Percentiles rank a stretch among this genome's conserved stretches.
Conservation (phyloP, 2,113 vertebrate genomes). For the Amblyopsis rosae region DNA sequence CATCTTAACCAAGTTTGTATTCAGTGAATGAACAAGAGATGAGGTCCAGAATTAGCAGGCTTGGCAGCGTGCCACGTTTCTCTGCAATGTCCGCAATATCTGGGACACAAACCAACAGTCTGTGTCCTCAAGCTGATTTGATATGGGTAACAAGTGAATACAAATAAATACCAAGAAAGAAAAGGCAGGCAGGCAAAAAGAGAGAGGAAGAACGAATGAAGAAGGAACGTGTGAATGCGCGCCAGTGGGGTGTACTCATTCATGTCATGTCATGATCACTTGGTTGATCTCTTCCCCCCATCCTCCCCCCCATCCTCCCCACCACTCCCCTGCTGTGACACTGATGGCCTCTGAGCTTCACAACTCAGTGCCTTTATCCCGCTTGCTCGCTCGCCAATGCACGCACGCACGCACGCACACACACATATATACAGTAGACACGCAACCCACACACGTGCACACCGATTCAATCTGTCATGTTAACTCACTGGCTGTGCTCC, state of each 20-base stretch:
- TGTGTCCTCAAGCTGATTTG: slow-evolving; percentile 19
- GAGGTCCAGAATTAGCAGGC: slow-evolving; percentile 28
- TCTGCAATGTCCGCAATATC: slow-evolving; percentile 12
- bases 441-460: slow-evolving; percentile 11
- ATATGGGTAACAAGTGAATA: slow-evolving; percentile 22
- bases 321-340: slow-evolving; percentile 21
- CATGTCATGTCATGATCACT: slow-evolving; percentile 32
- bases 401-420: neutral
- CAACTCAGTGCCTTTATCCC: slow-evolving; percentile 16
- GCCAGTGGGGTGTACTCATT: slow-evolving; percentile 25
- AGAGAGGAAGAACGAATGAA: neutral
- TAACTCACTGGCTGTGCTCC: slow-evolving; percentile 47
- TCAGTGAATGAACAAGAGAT: slow-evolving; percentile 33
- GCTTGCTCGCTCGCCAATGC: neutral
- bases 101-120: slow-evolving; percentile 18
- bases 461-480: slow-evolving; percentile 21
- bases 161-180: slow-evolving; percentile 7
- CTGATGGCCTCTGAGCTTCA: slow-evolving; percentile 10
- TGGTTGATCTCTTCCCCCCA: slow-evolving; percentile 8
- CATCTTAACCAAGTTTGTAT: neutral
- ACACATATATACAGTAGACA: neutral
- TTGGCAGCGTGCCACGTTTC: slow-evolving; percentile 21
- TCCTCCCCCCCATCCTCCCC: slow-evolving; percentile 11
- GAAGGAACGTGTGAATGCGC: neutral
- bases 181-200: neutral